Evolutionary conservation across 2,888 invertebrate genomes (phyloP), one percentile per base, ranked within the genome.

Genomic region (Tiphia femorata): DNA sequence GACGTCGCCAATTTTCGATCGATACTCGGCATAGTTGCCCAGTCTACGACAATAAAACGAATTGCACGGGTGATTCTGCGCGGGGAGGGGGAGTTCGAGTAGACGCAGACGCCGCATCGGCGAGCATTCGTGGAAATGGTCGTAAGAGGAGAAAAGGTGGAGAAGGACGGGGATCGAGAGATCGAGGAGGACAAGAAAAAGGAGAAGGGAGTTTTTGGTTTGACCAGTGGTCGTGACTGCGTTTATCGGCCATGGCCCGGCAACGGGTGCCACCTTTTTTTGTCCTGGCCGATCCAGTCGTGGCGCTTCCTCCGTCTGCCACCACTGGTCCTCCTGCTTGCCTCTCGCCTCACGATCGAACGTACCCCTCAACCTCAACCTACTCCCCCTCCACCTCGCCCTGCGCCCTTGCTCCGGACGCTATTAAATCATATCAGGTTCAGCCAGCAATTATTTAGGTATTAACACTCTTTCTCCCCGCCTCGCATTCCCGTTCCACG

Each of bases 371-470:
- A n/a, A 23, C 27, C 50, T 16, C 19, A 16, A 37, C 33, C 10
- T 30, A 10, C 23, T 29, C 43, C 2, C n/a, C 19, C 23, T 30
- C 3, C 29, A 8, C 33, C 16, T 20, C 21, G 7, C n/a, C 23
- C 20, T 23, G 3, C 3, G 41, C 7, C 23, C 43, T 16, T 38
- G 17, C 30, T 42, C 5, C 56, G 42, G 40, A 40, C 60, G 67
- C 67, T 69, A 73, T 76, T 78, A 77, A 78, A 78, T 78, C 77
- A 76, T 77, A 78, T 77, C 76, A 75, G 70, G 70, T 75, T 74
- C 76, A 77, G 75, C 71, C 73, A 66, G 76, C 78, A 77, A 79
- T 79, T 78, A 79, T 79, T 79, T 73, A 73, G 71, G 73, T 73
- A 79, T 78, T 78, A 79, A 68, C 73, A 72, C 73, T 77, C 62